These are phyloP conservation scores for Sialis lutaria DNA, from an alignment of 2,888 invertebrate genomes.

Conservation along the genomic window DNA sequence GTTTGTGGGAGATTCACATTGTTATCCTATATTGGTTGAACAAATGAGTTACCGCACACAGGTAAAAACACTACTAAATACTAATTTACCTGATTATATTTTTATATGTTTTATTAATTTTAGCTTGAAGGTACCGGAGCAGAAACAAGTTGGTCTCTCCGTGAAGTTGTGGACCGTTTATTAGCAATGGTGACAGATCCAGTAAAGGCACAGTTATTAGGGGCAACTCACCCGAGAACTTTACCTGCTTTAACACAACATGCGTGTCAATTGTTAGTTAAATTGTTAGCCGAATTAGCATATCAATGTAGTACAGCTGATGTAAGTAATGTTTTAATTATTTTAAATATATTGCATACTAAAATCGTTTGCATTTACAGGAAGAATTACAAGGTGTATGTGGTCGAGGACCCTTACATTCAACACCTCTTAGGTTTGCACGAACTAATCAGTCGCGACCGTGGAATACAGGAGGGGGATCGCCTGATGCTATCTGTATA, in stretches of 20 bases:
- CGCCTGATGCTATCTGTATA: constrained; percentile 91
- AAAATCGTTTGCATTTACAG: constrained; percentile 15
- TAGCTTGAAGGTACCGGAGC: constrained; percentile 25
- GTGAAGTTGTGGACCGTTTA: constrained; percentile 65
- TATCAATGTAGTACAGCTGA: constrained; percentile 62
- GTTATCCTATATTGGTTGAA: constrained; percentile 59
- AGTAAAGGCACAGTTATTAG: constrained; percentile 36
- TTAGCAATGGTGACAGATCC: constrained; percentile 69
- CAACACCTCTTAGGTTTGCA: constrained; percentile 80
- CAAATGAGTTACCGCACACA: constrained; percentile 57
- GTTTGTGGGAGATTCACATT: constrained; percentile 47
- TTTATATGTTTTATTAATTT: constrained; percentile 1
- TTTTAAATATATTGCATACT: constrained; percentile 1
- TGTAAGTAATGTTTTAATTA: constrained; percentile 25
- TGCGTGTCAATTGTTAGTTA: constrained; percentile 61
- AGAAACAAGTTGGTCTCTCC: constrained; percentile 22
- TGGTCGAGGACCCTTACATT: constrained; percentile 54
- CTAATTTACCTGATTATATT: background rate
- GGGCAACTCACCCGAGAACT: constrained; percentile 21
- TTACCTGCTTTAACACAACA: constrained; percentile 23
- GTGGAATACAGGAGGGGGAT: constrained; percentile 96
- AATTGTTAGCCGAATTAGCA: constrained; percentile 76
- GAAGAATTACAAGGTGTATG: constrained; percentile 54
- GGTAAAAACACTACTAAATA: constrained; percentile 14
- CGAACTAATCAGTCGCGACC: constrained; percentile 76